Base-by-base conservation (phyloP, 2,113 vertebrate genomes). In the Gallinago paraguaiae region DNA sequence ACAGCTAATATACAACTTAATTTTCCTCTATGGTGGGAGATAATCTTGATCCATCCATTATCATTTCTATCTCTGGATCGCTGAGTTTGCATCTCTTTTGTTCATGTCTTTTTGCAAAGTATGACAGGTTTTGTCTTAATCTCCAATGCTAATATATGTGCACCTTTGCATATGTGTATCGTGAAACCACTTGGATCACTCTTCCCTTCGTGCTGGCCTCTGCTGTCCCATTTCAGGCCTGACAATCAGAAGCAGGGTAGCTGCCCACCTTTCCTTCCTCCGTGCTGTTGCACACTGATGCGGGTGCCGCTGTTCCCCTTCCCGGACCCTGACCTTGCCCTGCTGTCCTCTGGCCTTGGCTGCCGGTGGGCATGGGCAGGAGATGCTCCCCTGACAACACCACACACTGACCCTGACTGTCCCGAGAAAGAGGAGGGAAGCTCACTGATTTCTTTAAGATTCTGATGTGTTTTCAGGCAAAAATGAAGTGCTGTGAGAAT, bases 391-490 rank as follows among this genome's bases (percentile, higher is more conserved):
- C 3, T 18, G n/a, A n/a, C 45, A 69, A 18, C 31, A 12, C 45
- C 51, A 8, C 28, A 39, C 18, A 10, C 30, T 51, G 81, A 50
- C 31, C 25, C 22, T 15, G 17, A 6, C 35, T 85, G 81, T 67
- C 18, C 14, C 1, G 0, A 85, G 43, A 80, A 80, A 78, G 10
- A 82, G 2, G 30, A 82, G 57, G 13, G 65, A 91, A 91, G 14
- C 24, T 82, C 19, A 53, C 24, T 31, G 30, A 48, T 87, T 85
- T 74, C 17, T 25, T 89, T 46, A 69, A 69, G 37, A 10, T 91
- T 85, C 70, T 64, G 65, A 31, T 37, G 43, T 82, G 41, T 94
- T 93, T 90, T 92, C 61, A 82, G 69, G 67, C 50, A 92, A 90
- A 90, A 51, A 28, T 75, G 70, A 92, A 92, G 46, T 64, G 41